These are phyloP conservation scores for Paramisgurnus dabryanus DNA, from an alignment of 2,113 vertebrate genomes.

Conservation along the genomic window DNA sequence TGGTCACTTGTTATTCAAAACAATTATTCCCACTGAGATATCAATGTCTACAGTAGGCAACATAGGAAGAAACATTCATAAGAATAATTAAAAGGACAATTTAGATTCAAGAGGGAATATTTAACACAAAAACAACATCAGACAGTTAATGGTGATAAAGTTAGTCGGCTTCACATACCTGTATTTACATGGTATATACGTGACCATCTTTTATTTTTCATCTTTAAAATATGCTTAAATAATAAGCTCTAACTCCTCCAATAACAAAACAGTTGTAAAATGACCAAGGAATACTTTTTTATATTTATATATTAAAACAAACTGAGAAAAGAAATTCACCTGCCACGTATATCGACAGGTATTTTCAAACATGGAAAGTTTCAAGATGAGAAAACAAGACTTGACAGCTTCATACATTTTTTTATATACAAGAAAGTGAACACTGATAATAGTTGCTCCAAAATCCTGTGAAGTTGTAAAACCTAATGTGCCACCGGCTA, in stretches of 20 bases:
- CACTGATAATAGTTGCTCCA: conserved; percentile 94
- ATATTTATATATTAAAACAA: conserved; percentile 39
- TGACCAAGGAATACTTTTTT: conserved; percentile 54
- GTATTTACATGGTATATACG: conserved; percentile 68
- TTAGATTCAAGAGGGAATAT: not conserved
- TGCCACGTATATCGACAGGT: conserved; percentile 75
- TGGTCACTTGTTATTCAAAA: not conserved
- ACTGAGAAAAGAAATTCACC: conserved; percentile 81
- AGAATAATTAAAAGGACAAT: conserved; percentile 49
- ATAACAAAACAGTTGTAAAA: conserved; percentile 65
- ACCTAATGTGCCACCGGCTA: not conserved
- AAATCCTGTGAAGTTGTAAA: conserved; percentile 65
- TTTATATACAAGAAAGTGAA: conserved; percentile 74
- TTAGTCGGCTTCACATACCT: conserved; percentile 73
- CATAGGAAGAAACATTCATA: conserved; percentile 18
- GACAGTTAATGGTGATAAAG: conserved; percentile 61
- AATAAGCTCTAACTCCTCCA: conserved; percentile 55
- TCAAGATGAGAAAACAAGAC: conserved; percentile 9
- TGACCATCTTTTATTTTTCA: conserved; percentile 67
- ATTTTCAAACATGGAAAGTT: conserved; percentile 47
- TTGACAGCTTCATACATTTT: conserved; percentile 29
- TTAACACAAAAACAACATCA: conserved; percentile 62
- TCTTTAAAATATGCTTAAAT: conserved; percentile 65
- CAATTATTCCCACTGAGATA: not conserved
- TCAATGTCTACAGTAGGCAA: not conserved